phyloP scores from a whole-genome alignment of 2,888 invertebrate genomes.

The Proisotoma minuta region DNA sequence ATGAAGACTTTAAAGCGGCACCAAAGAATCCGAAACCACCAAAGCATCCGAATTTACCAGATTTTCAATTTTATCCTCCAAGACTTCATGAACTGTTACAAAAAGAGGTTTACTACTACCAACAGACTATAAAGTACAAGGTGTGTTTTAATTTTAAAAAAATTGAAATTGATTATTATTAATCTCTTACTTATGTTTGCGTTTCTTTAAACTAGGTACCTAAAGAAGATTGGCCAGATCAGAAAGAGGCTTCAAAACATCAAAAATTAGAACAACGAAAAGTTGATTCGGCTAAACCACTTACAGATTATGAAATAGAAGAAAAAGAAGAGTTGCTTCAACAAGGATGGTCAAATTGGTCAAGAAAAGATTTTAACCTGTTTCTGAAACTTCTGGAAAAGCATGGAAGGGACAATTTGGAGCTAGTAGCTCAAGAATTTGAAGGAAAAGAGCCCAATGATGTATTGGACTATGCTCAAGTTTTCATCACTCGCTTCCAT shows the following conservation, averaged over 20 bases:
- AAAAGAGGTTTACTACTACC: slow-evolving; percentile 13
- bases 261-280: neutral
- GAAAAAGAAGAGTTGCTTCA: slow-evolving; percentile 14
- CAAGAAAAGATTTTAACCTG: slow-evolving; percentile 11
- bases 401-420: slow-evolving; percentile 19
- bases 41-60: neutral
- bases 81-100: slow-evolving; percentile 19
- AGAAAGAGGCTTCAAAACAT: neutral
- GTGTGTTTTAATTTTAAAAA: slow-evolving; percentile 15
- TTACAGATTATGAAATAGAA: slow-evolving; percentile 10
- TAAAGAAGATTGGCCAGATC: neutral
- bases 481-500: slow-evolving; percentile 22
- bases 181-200: neutral
- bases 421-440: slow-evolving; percentile 7
- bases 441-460: slow-evolving; percentile 17
- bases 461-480: slow-evolving; percentile 20
- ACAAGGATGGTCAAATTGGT: slow-evolving; percentile 24
- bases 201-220: neutral
- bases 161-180: neutral
- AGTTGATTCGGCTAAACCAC: neutral
- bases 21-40: slow-evolving; percentile 6
- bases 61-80: slow-evolving; percentile 15
- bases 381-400: slow-evolving; percentile 10
- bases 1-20: slow-evolving; percentile 1
- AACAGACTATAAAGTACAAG: neutral